Evolutionary conservation across 2,888 invertebrate genomes (phyloP), one percentile per base, ranked within the genome.

Genomic region (Silvanus unidentatus): DNA sequence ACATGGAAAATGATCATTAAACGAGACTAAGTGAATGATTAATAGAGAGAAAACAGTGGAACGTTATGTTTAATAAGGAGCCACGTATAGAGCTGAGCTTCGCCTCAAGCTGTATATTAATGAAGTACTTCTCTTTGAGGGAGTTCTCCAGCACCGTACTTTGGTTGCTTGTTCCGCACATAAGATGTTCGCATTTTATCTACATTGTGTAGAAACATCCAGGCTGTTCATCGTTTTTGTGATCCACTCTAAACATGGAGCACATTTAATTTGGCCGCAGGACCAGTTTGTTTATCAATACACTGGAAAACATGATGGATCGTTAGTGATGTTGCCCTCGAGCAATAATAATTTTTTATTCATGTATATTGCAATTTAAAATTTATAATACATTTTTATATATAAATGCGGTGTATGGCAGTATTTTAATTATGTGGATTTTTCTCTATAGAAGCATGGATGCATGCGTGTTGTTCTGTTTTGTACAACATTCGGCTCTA

Each of bases 141-240:
- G 50, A 55, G 53, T 54, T 54, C 16, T 37, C 5, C 52, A 53
- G 54, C 53, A 50, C 44, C 53, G 55, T 53, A 48, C 49, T 50
- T 47, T 45, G 38, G 43, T 52, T 52, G 16, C 37, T 37, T 37
- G 57, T 55, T 58, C 55, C 55, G 49, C 56, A 62, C 60, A 64
- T 64, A 66, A 68, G 66, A 68, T 68, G 65, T 65, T 64, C 62
- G 58, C 60, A 65, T 67, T 66, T 66, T 65, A 65, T 55, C 57
- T 59, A 66, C 65, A 63, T 64, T 65, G 65, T 66, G 63, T 64
- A 54, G 59, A 50, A 62, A 62, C 66, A 65, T 63, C 60, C 55
- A 52, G 57, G 53, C 52, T 61, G 64, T 58, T 62, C 59, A 52
- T 40, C 54, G 58, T 65, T 67, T 64, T 64, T 63, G 63, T 61